These are phyloP conservation scores for Marmota monax DNA, from an alignment of 2,113 vertebrate genomes.

Conservation along the genomic window DNA sequence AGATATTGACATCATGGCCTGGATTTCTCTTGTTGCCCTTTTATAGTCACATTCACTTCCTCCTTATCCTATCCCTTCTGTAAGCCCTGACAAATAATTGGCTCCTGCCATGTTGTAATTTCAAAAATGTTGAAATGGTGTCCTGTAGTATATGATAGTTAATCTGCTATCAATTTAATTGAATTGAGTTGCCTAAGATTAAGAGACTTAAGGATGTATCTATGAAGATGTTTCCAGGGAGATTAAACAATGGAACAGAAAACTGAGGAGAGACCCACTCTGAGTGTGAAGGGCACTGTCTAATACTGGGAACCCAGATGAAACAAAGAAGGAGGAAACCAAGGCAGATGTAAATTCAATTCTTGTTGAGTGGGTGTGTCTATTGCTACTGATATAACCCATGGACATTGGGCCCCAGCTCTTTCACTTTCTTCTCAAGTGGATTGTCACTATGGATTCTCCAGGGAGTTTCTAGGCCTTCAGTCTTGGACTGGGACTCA, in stretches of 20 bases:
- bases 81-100: background rate
- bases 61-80: background rate
- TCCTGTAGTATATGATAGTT: background rate
- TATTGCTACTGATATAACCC: too few relatives aligned
- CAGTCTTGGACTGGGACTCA: too few relatives aligned
- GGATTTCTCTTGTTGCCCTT: background rate
- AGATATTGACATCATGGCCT: background rate
- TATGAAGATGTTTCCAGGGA: background rate
- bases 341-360: too few relatives aligned
- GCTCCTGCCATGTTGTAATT: slow-evolving; percentile 13
- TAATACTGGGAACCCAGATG: background rate
- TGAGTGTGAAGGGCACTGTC: background rate
- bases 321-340: too few relatives aligned
- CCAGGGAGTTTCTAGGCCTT: too few relatives aligned
- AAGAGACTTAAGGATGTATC: background rate
- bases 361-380: too few relatives aligned
- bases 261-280: background rate
- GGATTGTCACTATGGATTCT: too few relatives aligned
- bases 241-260: background rate
- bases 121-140: slow-evolving; percentile 4
- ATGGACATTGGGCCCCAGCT: too few relatives aligned
- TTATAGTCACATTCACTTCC: background rate
- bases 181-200: background rate
- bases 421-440: too few relatives aligned
- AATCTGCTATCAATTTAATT: background rate